These are phyloP conservation scores for Eunapius fragilis DNA, from an alignment of 37 sponge, comb jelly and placozoan genomes.

Conservation along the genomic window DNA sequence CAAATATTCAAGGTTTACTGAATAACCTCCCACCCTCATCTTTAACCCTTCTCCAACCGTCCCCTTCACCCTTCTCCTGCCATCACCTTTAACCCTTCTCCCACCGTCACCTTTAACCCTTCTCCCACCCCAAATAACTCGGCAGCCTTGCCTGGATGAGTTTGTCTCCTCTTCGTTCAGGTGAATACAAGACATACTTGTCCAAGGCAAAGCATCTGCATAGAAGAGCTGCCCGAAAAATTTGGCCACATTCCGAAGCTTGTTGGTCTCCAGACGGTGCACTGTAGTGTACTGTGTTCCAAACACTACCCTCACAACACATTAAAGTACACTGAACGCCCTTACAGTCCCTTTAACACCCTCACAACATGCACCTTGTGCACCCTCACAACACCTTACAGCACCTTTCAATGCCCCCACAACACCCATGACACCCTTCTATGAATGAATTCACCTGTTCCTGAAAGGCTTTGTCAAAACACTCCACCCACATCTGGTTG, in stretches of 20 bases:
- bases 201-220: slow-evolving; percentile 98
- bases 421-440: background rate
- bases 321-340: too few species aligned
- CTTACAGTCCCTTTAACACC: too few species aligned
- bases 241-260: slow-evolving; percentile 92
- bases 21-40: background rate
- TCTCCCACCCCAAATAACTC: background rate
- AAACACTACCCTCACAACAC: background rate
- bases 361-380: too few species aligned
- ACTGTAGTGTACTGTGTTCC: slow-evolving; percentile 77
- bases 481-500: slow-evolving; percentile 87
- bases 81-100: too few species aligned
- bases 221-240: slow-evolving; percentile 93
- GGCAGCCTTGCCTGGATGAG: slow-evolving; percentile 80
- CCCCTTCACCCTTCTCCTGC: too few species aligned
- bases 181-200: slow-evolving; percentile 82
- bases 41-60: too few species aligned
- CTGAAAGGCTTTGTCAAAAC: slow-evolving; percentile 75
- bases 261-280: slow-evolving; percentile 97
- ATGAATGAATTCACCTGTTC: slow-evolving; percentile 59
- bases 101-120: background rate
- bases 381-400: background rate
- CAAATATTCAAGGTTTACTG: too few species aligned
- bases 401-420: background rate
- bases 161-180: slow-evolving; percentile 98